Base-by-base conservation (phyloP, 2,113 vertebrate genomes). In the Mugil cephalus region DNA sequence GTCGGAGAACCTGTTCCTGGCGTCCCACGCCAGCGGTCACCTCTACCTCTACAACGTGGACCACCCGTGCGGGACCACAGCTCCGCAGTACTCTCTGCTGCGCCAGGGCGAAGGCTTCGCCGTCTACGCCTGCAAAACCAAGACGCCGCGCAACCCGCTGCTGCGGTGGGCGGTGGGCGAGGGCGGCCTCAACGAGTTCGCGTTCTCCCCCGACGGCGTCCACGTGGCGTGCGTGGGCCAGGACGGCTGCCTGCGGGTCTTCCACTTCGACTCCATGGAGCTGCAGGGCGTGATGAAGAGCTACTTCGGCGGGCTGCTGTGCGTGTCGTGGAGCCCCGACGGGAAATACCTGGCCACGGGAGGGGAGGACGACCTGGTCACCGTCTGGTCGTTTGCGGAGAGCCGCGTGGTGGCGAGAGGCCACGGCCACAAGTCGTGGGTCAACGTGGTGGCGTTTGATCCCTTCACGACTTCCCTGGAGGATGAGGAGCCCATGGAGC, bases 391-490 rank as follows among this genome's bases (percentile, higher is more conserved):
- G 0, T 96, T 98, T 1, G 61, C 94, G 0, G 95, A 98, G 14
- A 95, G 96, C 4, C 91, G 97, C 0, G 97, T 98, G 58, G 95
- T 98, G 0, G 97, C 96, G 0, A 81, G 97, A 0, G 97, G 97
- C 0, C 96, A 95, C 0, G 96, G 97, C 0, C 97, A 98, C 90
- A 98, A 97, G 71, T 98, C 96, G 0, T 98, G 97, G 97, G 96
- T 98, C 46, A 98, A 96, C 0, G 96, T 96, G 0, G 97, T 98
- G 71, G 97, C 96, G 0, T 98, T 98, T 0, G 97, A 97, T 12
- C 97, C 96, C 0, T 98, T 96, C 74, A 94, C 95, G 0, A 96
- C 95, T 0, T 93, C 93, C 5, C 85, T 94, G 7, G 95, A 96
- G 40, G 96, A 96, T 7, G 94, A 94, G 0, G 91, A 94, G 9